Evolutionary conservation across 2,888 invertebrate genomes (phyloP).

Genomic region (Exephanes ischioxanthus): DNA sequence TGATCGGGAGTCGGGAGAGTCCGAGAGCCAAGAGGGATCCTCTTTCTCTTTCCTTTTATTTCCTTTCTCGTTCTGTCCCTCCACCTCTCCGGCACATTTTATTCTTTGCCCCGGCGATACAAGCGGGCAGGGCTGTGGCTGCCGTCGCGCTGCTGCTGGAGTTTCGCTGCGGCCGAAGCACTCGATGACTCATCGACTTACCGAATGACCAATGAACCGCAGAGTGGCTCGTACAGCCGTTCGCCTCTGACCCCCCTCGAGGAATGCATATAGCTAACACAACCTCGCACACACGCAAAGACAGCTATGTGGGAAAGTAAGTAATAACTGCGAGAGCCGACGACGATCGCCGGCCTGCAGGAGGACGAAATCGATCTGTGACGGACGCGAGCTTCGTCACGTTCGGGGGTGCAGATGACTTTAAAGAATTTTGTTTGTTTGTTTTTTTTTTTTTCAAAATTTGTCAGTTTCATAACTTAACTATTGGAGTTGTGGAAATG

Average conservation of each 20-base stretch:
- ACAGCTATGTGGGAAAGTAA: not conserved
- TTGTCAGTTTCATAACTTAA: not conserved
- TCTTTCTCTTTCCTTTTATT: constrained; percentile 5
- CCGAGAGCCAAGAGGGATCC: constrained; percentile 21
- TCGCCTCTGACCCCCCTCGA: constrained; percentile 66
- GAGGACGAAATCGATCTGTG: constrained; percentile 25
- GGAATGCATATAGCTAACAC: constrained; percentile 45
- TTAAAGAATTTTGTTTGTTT: too few relatives aligned
- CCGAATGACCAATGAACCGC: constrained; percentile 80
- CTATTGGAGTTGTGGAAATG: too few relatives aligned
- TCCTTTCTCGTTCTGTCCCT: constrained; percentile 14
- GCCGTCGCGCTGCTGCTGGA: constrained; percentile 68
- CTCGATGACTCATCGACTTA: constrained; percentile 79
- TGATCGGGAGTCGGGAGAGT: constrained; percentile 33
- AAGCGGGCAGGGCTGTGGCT: constrained; percentile 70
- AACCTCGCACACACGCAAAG: not conserved
- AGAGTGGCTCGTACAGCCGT: constrained; percentile 64
- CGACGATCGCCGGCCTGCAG: constrained; percentile 19
- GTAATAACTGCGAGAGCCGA: not conserved
- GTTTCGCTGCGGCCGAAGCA: constrained; percentile 50
- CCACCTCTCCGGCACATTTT: constrained; percentile 5
- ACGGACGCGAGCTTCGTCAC: constrained; percentile 25
- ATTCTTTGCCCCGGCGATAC: constrained; percentile 36
- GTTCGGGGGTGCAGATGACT: not conserved
- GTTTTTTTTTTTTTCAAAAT: not conserved